Percentiles rank a stretch among this genome's conserved stretches.
These are phyloP conservation scores for Siniperca knerii DNA, from an alignment of 2,113 vertebrate species.

Conservation along the genomic window DNA sequence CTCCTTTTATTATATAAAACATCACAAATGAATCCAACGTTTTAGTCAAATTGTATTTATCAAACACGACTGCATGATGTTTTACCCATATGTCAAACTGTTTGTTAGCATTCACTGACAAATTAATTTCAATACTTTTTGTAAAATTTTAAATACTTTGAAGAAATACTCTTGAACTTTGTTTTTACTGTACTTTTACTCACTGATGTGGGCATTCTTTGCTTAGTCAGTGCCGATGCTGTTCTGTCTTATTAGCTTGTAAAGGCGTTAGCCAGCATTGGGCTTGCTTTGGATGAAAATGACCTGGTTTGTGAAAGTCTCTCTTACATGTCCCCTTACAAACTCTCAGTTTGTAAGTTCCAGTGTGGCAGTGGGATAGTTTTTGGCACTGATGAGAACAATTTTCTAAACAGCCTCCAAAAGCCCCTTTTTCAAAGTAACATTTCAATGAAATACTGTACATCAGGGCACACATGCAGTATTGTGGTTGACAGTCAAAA, in stretches of 20 bases:
- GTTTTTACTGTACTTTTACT: background rate
- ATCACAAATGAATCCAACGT: background rate
- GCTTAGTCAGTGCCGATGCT: background rate
- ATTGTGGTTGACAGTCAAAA: background rate
- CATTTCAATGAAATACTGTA: background rate
- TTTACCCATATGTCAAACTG: background rate
- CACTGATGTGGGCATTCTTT: background rate
- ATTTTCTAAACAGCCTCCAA: background rate
- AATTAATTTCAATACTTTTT: background rate
- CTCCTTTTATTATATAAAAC: background rate
- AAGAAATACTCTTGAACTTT: background rate
- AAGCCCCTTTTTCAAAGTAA: background rate
- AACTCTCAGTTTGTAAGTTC: background rate
- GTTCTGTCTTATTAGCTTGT: background rate
- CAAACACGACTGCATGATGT: constrained; percentile 2
- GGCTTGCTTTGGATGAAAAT: background rate
- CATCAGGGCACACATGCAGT: background rate
- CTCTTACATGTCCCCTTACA: background rate
- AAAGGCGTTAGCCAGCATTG: background rate
- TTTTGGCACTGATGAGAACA: background rate
- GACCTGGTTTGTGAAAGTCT: background rate
- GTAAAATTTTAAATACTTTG: background rate
- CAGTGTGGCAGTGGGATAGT: background rate
- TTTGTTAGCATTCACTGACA: background rate
- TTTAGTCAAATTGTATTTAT: constrained; percentile 12